Evolutionary conservation across 2,888 invertebrate species (phyloP), one percentile per base, ranked within the genome.

Genomic region (Pristionchus japonicus): DNA sequence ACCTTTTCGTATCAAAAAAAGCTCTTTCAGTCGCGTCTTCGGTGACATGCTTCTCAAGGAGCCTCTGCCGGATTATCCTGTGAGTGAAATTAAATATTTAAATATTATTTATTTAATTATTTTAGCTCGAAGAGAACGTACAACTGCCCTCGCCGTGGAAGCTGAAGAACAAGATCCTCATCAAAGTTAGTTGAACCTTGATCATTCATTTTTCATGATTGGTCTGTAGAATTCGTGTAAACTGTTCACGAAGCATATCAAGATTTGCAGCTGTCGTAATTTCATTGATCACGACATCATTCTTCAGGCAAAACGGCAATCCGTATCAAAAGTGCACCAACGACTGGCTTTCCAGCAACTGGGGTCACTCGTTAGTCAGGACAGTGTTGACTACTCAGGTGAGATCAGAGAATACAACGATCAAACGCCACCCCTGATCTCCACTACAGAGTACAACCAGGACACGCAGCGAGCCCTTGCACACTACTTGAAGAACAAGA

Each of bases 141-240:
- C 86, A 80, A 15, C 90, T 93, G 31, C 93, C 93, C 9, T 91
- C 93, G 0, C 92, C 93, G 17, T 86, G 88, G 70, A 86, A 88
- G 31, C 88, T 93, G 74, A 91, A 90, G 57, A 87, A 90, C 61
- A 93, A 93, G 88, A 93, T 93, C 43, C 84, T 93, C 27, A 90
- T 93, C 40, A 93, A 93, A 88, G 93, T 67, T 87, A 64, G 23
- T 70, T 64, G 49, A 86, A 67, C 86, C 47, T 67, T 86, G 67
- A 47, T 67, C 67, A 67, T 23, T 47, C 4, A 40, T 27, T 11
- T 37, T 4, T 7, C 15, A 27, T 37, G 13, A 70, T 20, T 37
- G 4, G 4, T 70, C 37, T 70, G 23, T 1, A 23, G 2, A 49
- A 49, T 49, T 49, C 49, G 49, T 49, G 17, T 2, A 15, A 15